Base-by-base conservation (phyloP, 2,888 invertebrate species). In the Melieria crassipennis region DNA sequence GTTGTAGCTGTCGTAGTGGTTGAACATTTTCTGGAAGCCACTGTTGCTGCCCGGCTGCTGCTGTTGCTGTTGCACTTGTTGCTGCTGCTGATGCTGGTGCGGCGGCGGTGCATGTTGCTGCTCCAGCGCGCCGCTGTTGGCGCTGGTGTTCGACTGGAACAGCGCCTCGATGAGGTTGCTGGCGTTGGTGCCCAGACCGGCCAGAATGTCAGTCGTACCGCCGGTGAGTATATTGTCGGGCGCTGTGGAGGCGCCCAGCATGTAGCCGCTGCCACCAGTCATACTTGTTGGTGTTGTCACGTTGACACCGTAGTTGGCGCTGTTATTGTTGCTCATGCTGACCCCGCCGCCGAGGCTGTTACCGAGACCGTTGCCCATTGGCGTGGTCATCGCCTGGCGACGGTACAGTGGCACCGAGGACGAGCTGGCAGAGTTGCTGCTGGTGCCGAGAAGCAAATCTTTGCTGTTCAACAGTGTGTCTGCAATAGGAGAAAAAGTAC, bases 341-440 rank as follows among this genome's bases (percentile, higher is more conserved):
- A 2, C 57, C 7, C 16, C 62, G 11, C 65, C 65, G 69, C 56
- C 13, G 63, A 65, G 16, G 71, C 64, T 70, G 57, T 72, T 68
- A 46, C 65, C 43, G 45, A 69, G n/a, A 62, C 52, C 61, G 57
- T 66, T 67, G 30, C 65, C 66, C 5, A 56, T 13, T 3, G 48
- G 13, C 16, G 50, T 52, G 11, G 56, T 83, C 75, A 84, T 79
- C 6, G 86, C 86, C 76, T 89, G 88, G 2, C 89, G 84, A 30
- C 88, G 84, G 77, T 89, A 89, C 52, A 89, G 82, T 4, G 89
- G 89, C 69, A 88, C 87, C 4, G 88, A 88, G 9, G 77, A 62
- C 65, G 74, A 77, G 64, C 60, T 66, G 16, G 69, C 69, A 0
- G 69, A 48, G 56, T 16, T 65, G 13, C 47, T 72, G 45, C 30